Conservation (phyloP, 2,797 vertebrate genomes). For the Megaceryle alcyon region DNA sequence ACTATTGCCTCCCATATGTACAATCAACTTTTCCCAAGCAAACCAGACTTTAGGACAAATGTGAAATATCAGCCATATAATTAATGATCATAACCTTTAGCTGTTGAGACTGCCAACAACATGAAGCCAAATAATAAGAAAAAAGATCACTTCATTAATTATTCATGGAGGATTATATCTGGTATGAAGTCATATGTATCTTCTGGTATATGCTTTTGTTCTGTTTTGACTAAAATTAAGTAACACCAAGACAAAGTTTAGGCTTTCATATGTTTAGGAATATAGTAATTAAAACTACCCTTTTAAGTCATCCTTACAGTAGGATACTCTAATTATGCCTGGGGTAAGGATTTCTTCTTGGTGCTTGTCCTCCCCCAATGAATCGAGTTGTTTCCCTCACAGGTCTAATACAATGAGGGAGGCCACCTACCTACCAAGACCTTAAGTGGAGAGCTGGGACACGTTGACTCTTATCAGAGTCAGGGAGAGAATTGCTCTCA, state of each 20-base stretch:
- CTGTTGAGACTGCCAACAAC: not conserved
- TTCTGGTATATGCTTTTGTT: not conserved
- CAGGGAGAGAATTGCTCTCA: not conserved
- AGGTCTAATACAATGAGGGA: not conserved
- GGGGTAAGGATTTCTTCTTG: not conserved
- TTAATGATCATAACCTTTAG: not conserved
- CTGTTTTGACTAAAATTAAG: not conserved
- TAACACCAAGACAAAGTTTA: not conserved
- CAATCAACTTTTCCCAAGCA: not conserved
- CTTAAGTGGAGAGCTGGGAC: accelerated
- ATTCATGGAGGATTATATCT: not conserved
- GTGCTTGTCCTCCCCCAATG: not conserved
- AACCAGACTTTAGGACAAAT: slow-evolving; percentile 2
- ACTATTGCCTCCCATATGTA: not conserved
- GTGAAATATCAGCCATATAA: slow-evolving; percentile 21
- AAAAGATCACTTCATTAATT: not conserved
- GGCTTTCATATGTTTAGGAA: not conserved
- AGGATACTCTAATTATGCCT: accelerated
- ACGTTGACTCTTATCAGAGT: not conserved
- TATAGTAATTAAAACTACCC: not conserved
- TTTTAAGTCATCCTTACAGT: not conserved
- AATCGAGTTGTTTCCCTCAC: not conserved
- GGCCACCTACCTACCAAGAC: not conserved
- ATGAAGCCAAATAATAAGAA: not conserved
- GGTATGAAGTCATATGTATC: not conserved